Conservation (phyloP, 2,888 invertebrate species). For the Leucozona laternaria region DNA sequence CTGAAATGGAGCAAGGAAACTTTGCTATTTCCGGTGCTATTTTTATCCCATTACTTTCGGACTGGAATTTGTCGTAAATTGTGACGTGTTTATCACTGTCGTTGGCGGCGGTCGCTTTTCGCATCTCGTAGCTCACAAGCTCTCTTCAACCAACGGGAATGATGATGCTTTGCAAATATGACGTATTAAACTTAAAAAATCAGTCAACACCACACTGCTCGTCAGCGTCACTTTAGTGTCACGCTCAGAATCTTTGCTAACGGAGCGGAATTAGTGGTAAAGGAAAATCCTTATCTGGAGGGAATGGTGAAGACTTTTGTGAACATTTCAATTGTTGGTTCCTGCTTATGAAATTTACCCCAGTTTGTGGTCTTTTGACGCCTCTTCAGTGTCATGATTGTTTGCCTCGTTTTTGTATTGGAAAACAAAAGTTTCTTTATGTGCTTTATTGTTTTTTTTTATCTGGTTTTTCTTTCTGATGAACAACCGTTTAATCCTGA, state of each 20-base stretch:
- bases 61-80: slow-evolving; percentile 25
- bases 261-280: slow-evolving; percentile 52
- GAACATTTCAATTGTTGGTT: slow-evolving; percentile 62
- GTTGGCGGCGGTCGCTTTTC: slow-evolving; percentile 4
- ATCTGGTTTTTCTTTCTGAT: slow-evolving; percentile 30
- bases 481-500: slow-evolving; percentile 62
- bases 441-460: slow-evolving; percentile 19
- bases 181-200: slow-evolving; percentile 65
- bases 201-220: slow-evolving; percentile 19
- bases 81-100: slow-evolving; percentile 61
- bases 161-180: slow-evolving; percentile 45
- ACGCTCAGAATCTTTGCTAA: slow-evolving; percentile 50
- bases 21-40: slow-evolving; percentile 45
- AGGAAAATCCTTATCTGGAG: slow-evolving; percentile 32
- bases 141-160: slow-evolving; percentile 16
- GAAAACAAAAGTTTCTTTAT: slow-evolving; percentile 60
- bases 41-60: slow-evolving; percentile 50
- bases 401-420: slow-evolving; percentile 57
- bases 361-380: slow-evolving; percentile 65
- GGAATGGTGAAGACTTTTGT: slow-evolving; percentile 19
- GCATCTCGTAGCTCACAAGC: background rate
- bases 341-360: slow-evolving; percentile 57
- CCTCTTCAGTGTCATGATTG: slow-evolving; percentile 69
- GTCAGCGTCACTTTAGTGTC: slow-evolving; percentile 14
- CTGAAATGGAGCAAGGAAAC: slow-evolving; percentile 34